Conservation (phyloP, 1,140 invertebrate genomes). For the Drosophila nebulosa region DNA sequence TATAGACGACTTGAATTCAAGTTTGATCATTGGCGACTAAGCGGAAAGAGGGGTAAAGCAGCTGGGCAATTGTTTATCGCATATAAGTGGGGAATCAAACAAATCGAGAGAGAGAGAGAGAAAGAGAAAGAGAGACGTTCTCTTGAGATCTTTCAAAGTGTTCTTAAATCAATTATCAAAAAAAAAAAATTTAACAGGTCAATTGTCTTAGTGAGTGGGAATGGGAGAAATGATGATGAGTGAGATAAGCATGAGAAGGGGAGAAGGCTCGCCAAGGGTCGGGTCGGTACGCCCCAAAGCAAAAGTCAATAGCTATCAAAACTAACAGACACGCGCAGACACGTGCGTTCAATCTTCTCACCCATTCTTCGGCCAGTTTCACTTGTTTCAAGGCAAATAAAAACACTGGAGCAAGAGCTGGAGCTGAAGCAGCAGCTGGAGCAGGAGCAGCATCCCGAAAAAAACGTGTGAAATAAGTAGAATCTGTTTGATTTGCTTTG, state of each 20-base stretch:
- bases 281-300: background rate
- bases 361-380: constrained; percentile 24
- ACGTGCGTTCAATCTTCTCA: constrained; percentile 46
- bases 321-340: constrained; percentile 64
- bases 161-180: constrained; percentile 49
- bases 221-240: too few relatives aligned
- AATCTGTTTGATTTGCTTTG: constrained; percentile 74
- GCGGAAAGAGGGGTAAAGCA: background rate
- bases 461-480: constrained; percentile 74
- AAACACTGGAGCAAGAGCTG: background rate
- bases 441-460: constrained; percentile 46
- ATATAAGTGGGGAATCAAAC: background rate
- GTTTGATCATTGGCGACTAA: too few relatives aligned
- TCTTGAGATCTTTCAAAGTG: background rate
- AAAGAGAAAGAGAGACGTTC: background rate
- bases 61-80: background rate
- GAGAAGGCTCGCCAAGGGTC: too few relatives aligned
- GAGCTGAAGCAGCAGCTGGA: background rate
- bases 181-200: constrained; percentile 62
- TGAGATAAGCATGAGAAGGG: background rate
- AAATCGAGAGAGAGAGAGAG: background rate
- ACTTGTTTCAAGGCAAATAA: constrained; percentile 74
- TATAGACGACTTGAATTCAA: background rate
- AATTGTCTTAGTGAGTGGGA: constrained; percentile 10
- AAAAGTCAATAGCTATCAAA: constrained; percentile 68